Evolutionary conservation across 2,113 vertebrate genomes (phyloP).

Genomic region (Chloroceryle aenea): DNA sequence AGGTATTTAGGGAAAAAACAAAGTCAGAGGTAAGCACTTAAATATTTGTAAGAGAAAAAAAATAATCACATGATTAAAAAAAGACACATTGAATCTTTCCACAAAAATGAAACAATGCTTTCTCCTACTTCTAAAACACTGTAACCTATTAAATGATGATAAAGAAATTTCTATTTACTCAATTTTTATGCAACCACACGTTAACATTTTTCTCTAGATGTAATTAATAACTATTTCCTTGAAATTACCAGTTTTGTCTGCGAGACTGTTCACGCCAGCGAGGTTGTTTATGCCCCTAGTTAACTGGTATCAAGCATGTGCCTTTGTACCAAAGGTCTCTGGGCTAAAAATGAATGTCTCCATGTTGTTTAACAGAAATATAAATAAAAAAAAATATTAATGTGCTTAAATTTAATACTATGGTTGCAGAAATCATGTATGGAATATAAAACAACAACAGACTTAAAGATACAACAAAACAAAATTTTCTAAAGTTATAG

Average conservation of each 20-base stretch:
- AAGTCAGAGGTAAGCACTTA: not conserved
- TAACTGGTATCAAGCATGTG: not conserved
- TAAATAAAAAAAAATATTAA: not conserved
- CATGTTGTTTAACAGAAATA: not conserved
- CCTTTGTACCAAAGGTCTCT: not conserved
- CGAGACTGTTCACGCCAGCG: too few relatives aligned
- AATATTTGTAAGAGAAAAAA: not conserved
- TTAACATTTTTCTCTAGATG: not conserved
- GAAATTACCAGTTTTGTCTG: not conserved
- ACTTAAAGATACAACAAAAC: not conserved
- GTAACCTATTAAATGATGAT: not conserved
- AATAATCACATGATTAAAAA: not conserved
- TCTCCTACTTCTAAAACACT: not conserved
- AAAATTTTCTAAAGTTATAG: not conserved
- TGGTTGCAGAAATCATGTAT: not conserved
- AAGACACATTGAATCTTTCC: not conserved
- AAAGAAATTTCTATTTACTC: not conserved
- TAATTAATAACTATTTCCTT: not conserved
- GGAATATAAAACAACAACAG: not conserved
- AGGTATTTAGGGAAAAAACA: not conserved
- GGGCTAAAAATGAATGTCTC: not conserved
- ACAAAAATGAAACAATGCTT: not conserved
- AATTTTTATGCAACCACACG: not conserved
- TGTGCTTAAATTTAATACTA: not conserved
- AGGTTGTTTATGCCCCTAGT: not conserved